phyloP scores from a whole-genome alignment of 2,888 invertebrate species.

The Coecobrya sp. region DNA sequence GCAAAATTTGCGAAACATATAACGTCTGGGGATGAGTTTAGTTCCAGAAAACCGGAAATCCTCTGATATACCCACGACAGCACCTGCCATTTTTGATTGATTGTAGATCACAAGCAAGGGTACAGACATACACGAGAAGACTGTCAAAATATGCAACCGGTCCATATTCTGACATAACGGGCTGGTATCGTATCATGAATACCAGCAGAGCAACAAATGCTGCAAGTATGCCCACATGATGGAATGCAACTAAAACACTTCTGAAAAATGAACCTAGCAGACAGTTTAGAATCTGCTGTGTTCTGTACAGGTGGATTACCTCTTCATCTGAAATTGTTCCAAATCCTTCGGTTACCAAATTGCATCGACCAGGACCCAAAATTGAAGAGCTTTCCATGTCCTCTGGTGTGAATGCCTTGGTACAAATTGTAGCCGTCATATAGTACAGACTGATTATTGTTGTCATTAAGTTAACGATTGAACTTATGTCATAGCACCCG shows the following conservation, averaged over 20 bases:
- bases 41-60: neutral
- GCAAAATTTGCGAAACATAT: conserved; percentile 9
- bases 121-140: neutral
- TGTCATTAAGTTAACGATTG: neutral
- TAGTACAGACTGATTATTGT: neutral
- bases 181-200: neutral
- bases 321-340: neutral
- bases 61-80: neutral
- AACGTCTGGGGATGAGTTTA: neutral
- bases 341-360: neutral
- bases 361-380: neutral
- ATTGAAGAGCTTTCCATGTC: neutral
- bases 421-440: neutral
- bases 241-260: conserved; percentile 2
- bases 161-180: neutral
- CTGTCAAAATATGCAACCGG: neutral
- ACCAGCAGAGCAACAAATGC: neutral
- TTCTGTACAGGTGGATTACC: conserved; percentile 15
- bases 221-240: conserved; percentile 41
- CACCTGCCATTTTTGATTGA: neutral
- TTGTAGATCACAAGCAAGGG: neutral
- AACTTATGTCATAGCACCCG: neutral
- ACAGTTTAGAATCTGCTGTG: conserved; percentile 26
- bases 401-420: neutral
- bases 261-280: conserved; percentile 11